Evolutionary conservation across 35 echinoderm and acorn worm species (phyloP).

Genomic region (Lytechinus pictus): DNA sequence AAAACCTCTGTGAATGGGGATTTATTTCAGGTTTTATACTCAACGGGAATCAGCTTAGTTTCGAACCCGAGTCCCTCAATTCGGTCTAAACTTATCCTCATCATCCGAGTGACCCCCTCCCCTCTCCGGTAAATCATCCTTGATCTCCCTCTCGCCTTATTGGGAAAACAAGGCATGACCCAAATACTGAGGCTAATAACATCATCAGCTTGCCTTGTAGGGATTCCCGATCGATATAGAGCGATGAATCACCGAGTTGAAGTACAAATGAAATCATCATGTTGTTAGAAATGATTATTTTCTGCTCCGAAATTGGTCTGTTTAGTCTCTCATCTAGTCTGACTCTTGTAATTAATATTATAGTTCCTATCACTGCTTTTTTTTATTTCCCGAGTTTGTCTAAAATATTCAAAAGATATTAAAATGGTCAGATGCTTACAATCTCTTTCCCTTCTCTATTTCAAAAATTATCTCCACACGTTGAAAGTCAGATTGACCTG

Average conservation of each 20-base stretch:
- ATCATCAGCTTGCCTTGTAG: neutral
- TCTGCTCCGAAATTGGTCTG: neutral
- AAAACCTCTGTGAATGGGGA: too few relatives aligned
- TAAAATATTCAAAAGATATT: too few relatives aligned
- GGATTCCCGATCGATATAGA: neutral
- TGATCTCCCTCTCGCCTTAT: neutral
- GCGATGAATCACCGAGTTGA: conserved; percentile 1
- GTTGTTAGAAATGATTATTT: conserved; percentile 1
- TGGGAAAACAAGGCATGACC: neutral
- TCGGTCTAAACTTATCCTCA: too few relatives aligned
- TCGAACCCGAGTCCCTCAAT: too few relatives aligned
- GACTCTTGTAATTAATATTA: neutral
- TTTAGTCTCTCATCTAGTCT: neutral
- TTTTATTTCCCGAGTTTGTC: neutral
- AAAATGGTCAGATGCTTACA: too few relatives aligned
- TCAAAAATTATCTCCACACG: too few relatives aligned
- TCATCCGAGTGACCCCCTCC: too few relatives aligned
- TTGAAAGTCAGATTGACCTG: too few relatives aligned
- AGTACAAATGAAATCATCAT: neutral
- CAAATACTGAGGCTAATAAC: conserved; percentile 29
- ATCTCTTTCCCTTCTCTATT: too few relatives aligned
- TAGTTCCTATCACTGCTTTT: neutral
- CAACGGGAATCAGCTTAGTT: too few relatives aligned
- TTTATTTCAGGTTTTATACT: too few relatives aligned
- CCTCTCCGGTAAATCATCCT: too few relatives aligned